phyloP scores from a whole-genome alignment of 2,113 vertebrate genomes.

The Morone saxatilis region DNA sequence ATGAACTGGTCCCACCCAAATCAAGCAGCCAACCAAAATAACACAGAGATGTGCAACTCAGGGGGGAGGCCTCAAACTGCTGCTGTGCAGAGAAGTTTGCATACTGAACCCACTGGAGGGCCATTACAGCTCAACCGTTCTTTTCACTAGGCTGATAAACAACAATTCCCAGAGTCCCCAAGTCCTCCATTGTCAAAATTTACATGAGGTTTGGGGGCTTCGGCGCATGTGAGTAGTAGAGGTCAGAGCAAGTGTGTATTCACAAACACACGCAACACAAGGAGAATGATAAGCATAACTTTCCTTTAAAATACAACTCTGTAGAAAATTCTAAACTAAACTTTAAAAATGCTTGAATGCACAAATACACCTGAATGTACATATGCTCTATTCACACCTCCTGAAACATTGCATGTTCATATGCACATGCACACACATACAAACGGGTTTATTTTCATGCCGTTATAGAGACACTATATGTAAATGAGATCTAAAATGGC shows the following conservation, averaged over 20 bases:
- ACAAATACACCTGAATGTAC: constrained; percentile 30
- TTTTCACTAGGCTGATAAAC: constrained; percentile 72
- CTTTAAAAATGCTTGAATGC: constrained; percentile 21
- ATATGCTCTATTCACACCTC: background rate
- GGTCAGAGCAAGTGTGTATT: constrained; percentile 66
- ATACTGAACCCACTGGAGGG: constrained; percentile 75
- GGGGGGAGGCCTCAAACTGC: constrained; percentile 64
- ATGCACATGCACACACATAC: constrained; percentile 34
- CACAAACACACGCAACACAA: constrained; percentile 47
- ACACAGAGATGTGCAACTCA: constrained; percentile 60
- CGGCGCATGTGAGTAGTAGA: constrained; percentile 62
- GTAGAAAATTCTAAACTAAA: constrained; percentile 25
- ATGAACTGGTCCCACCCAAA: constrained; percentile 68
- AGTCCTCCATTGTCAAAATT: constrained; percentile 76
- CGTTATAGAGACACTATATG: constrained; percentile 72
- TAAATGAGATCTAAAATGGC: constrained; percentile 83
- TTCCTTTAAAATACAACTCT: constrained; percentile 7
- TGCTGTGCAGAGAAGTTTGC: constrained; percentile 68
- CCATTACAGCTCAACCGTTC: constrained; percentile 76
- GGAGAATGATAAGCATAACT: constrained; percentile 48
- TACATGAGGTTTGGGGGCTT: constrained; percentile 74
- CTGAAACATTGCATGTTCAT: background rate
- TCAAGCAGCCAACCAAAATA: constrained; percentile 73
- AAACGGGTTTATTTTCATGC: constrained; percentile 45
- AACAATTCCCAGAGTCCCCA: constrained; percentile 79